Percentiles rank a stretch among this genome's conserved stretches.
phyloP scores from a whole-genome alignment of 2,797 vertebrate species.

The Harpagifer antarcticus region DNA sequence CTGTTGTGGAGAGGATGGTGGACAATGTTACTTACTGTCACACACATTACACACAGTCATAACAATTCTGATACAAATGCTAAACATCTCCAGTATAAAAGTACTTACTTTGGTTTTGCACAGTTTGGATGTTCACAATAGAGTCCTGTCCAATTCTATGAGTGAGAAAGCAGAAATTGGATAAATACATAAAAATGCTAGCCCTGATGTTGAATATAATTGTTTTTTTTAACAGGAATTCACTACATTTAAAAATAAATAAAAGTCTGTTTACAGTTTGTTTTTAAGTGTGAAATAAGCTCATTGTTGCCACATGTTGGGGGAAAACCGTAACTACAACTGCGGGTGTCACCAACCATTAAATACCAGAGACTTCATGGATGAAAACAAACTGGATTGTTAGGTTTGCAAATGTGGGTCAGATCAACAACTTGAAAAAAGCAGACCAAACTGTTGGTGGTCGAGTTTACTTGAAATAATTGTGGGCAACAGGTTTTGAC shows the following conservation, averaged over 20 bases:
- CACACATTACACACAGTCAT: neutral
- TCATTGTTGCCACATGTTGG: neutral
- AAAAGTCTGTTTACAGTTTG: neutral
- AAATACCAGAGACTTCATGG: neutral
- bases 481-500: neutral
- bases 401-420: too few relatives aligned
- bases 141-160: slow-evolving; percentile 66
- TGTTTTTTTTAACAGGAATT: neutral
- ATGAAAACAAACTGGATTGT: too few relatives aligned
- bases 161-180: slow-evolving; percentile 29
- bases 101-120: slow-evolving; percentile 53
- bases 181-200: neutral
- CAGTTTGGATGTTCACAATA: slow-evolving; percentile 59
- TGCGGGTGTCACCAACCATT: neutral
- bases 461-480: too few relatives aligned
- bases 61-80: neutral
- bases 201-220: neutral
- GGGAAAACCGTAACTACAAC: neutral
- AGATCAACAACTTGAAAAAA: too few relatives aligned
- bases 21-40: neutral
- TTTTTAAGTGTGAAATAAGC: neutral
- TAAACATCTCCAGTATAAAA: neutral
- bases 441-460: too few relatives aligned
- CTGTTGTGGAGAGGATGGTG: slow-evolving; percentile 21
- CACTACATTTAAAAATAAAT: neutral